Base-by-base conservation (phyloP, 2,888 invertebrate genomes). In the Dryobota labecula region DNA sequence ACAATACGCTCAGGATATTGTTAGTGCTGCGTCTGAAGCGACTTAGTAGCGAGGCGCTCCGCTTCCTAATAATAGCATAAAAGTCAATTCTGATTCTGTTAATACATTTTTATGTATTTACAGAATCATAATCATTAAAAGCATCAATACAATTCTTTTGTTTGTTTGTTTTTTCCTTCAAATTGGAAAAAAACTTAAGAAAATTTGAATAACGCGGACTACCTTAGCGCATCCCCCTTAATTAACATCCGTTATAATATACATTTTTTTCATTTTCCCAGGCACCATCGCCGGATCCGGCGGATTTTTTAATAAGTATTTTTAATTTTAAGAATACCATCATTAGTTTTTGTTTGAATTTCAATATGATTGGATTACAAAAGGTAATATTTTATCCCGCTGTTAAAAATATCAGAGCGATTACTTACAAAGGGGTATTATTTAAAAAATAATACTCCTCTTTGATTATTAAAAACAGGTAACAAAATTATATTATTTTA, bases 401-500 rank as follows among this genome's bases (percentile, higher is more conserved):
- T 45, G 15, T 49, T 27, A 24, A 58, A 54, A 70, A 62, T n/a
- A 43, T 20, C 27, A 47, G 6, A 36, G 30, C 15, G 36, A 53
- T 58, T 47, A 53, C 33, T 63, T 43, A 54, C n/a, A 76, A 63
- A 54, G n/a, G 13, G 9, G 41, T 77, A 49, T 76, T 77, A 47
- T 64, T 77, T 76, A 2, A 43, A 77, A 77, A 71, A 71, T 58
- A 70, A 70, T 43, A 49, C 33, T 58, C n/a, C 13, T 15, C 33
- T 36, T 60, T 30, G 24, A 18, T 73, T 24, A 43, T 67, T 47
- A 18, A 18, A 41, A 67, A 15, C 3, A 27, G 62, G 24, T 15
- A 47, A 36, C 18, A 38, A 64, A 70, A 51, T 57, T 61, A 0
- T 47, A 47, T 20, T 61, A 0, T 43, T 15, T 51, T 45, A 24